A percentile compares a stretch with the other conserved stretches of the same genome.
These are phyloP conservation scores for Cephus runcator DNA, from an alignment of 2,888 invertebrate genomes.

Conservation along the genomic window DNA sequence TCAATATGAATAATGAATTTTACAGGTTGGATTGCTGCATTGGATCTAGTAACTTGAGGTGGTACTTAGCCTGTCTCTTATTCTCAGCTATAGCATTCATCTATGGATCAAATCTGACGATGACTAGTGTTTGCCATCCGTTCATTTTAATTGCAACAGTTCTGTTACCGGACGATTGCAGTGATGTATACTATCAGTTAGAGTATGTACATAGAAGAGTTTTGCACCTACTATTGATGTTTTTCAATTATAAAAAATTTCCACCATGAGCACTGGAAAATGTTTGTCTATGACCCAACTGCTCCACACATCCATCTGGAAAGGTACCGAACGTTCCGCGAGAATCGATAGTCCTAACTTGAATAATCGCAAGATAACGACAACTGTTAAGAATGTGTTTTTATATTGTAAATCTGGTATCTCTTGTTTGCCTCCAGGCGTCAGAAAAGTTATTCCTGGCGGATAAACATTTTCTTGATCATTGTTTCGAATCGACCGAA, in stretches of 20 bases:
- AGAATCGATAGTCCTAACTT: conserved; percentile 30
- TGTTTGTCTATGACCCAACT: conserved; percentile 7
- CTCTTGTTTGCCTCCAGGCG: conserved; percentile 36
- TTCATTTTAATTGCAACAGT: conserved; percentile 75
- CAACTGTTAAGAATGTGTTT: conserved; percentile 24
- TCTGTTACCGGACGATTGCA: conserved; percentile 85
- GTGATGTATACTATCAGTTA: conserved; percentile 83
- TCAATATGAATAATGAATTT: conserved; percentile 21
- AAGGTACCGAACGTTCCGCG: conserved; percentile 27
- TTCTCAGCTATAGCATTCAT: conserved; percentile 75
- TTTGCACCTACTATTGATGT: background rate
- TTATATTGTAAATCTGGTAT: conserved; percentile 28
- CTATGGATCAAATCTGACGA: conserved; percentile 82
- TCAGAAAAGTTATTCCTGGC: conserved; percentile 39
- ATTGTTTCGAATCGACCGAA: background rate
- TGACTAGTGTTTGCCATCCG: conserved; percentile 90
- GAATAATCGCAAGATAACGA: conserved; percentile 32
- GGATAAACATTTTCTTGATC: conserved; percentile 32
- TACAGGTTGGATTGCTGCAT: conserved; percentile 87
- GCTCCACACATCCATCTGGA: conserved; percentile 25
- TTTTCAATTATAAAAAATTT: background rate
- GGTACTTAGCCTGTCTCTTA: conserved; percentile 77
- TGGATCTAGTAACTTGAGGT: conserved; percentile 80
- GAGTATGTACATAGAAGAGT: conserved; percentile 69
- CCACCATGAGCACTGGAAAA: background rate